Evolutionary conservation across 2,888 invertebrate species (phyloP).

Genomic region (Scaptomyza flava): DNA sequence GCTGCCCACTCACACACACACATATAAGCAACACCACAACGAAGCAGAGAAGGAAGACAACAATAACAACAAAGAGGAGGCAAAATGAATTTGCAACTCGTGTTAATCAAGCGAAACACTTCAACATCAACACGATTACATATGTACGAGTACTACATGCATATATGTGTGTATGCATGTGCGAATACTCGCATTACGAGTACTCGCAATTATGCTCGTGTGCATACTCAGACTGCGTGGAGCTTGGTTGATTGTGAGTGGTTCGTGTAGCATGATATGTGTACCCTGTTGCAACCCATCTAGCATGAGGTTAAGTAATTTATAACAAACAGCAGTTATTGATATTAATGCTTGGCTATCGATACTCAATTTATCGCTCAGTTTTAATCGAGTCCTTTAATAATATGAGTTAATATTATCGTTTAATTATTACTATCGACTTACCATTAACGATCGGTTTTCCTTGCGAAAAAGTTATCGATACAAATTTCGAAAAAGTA

Average conservation of each 20-base stretch:
- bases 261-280: conserved; percentile 13
- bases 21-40: conserved; percentile 6
- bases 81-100: conserved; percentile 80
- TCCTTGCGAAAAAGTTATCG: background rate
- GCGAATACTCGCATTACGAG: conserved; percentile 18
- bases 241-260: conserved; percentile 58
- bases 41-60: conserved; percentile 42
- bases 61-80: conserved; percentile 56
- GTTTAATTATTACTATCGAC: background rate
- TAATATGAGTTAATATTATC: background rate
- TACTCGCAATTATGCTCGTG: conserved; percentile 52
- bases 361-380: background rate
- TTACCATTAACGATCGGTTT: background rate
- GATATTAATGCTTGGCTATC: background rate
- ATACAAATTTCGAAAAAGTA: background rate
- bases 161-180: background rate
- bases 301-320: conserved; percentile 4
- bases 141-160: background rate
- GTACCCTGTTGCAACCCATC: conserved; percentile 50
- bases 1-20: conserved; percentile 34
- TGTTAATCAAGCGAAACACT: conserved; percentile 73
- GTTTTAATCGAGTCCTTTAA: background rate
- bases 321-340: background rate
- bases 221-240: conserved; percentile 70
- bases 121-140: conserved; percentile 37